Conservation (phyloP, 2,888 invertebrate genomes). For the Calameuta pallipes region DNA sequence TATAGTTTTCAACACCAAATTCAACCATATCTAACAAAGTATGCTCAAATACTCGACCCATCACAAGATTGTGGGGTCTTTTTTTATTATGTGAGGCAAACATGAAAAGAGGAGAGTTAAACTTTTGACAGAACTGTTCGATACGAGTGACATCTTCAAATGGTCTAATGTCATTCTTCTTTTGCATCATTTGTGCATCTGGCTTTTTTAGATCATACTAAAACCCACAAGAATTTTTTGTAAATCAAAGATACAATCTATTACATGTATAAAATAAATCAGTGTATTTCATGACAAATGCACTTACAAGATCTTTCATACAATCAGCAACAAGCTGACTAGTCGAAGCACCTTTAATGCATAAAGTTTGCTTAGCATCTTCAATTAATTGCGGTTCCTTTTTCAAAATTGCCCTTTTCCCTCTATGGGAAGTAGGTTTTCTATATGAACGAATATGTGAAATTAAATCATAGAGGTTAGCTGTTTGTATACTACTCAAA, state of each 20-base stretch:
- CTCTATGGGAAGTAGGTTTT: constrained; percentile 89
- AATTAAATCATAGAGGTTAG: neutral
- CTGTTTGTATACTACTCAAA: neutral
- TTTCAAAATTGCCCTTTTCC: constrained; percentile 84
- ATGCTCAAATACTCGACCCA: constrained; percentile 91
- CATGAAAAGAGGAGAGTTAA: constrained; percentile 90
- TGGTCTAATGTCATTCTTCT: constrained; percentile 90
- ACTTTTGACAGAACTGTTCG: constrained; percentile 81
- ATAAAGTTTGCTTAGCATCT: constrained; percentile 85
- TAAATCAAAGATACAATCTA: constrained; percentile 8
- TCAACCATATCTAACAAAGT: constrained; percentile 96
- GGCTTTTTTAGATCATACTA: constrained; percentile 87
- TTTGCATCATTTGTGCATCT: constrained; percentile 77
- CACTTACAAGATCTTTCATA: constrained; percentile 83
- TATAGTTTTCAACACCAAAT: constrained; percentile 87
- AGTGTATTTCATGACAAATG: neutral
- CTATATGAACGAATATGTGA: constrained; percentile 67
- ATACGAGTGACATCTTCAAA: constrained; percentile 91
- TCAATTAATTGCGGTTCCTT: constrained; percentile 91
- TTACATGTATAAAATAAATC: constrained; percentile 11
- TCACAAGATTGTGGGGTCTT: constrained; percentile 88
- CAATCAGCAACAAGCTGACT: constrained; percentile 77
- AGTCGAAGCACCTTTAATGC: constrained; percentile 86
- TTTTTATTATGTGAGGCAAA: constrained; percentile 95
- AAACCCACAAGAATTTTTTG: constrained; percentile 33